Conservation (phyloP, 2,797 vertebrate genomes). For the Pelobates cultripes region DNA sequence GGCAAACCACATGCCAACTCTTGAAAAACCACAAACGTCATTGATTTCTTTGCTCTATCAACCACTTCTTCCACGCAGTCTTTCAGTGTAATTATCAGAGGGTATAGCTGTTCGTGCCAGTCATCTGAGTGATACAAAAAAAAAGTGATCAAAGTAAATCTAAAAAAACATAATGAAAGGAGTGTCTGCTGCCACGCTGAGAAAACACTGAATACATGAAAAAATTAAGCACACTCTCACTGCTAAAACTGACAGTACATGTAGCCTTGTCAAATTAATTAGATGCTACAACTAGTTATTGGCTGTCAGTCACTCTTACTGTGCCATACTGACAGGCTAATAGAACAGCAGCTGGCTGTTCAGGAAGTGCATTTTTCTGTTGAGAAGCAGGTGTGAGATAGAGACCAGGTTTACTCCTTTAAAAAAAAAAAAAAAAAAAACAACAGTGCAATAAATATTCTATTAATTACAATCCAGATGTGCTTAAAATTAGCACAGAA, state of each 20-base stretch:
- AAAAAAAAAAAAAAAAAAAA: not conserved
- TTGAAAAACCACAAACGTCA: constrained; percentile 95
- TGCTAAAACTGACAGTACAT: constrained; percentile 32
- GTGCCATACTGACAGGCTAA: constrained; percentile 21
- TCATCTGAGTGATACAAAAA: constrained; percentile 73
- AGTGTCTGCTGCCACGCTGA: constrained; percentile 30
- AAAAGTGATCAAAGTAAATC: constrained; percentile 44
- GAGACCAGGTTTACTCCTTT: not conserved
- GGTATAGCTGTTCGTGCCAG: constrained; percentile 88
- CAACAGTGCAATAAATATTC: not conserved
- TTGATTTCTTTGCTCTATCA: constrained; percentile 86
- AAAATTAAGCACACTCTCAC: constrained; percentile 47
- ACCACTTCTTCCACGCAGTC: constrained; percentile 91
- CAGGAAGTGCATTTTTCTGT: constrained; percentile 11
- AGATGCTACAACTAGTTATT: constrained; percentile 6
- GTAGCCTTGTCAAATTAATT: constrained; percentile 17
- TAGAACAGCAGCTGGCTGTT: constrained; percentile 41
- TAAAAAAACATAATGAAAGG: constrained; percentile 41
- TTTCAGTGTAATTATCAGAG: constrained; percentile 85
- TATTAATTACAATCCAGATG: not conserved
- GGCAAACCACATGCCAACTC: constrained; percentile 90
- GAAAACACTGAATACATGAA: constrained; percentile 53
- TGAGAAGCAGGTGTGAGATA: constrained; percentile 8
- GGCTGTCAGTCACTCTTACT: constrained; percentile 20
- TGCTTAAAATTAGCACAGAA: not conserved